Evolutionary conservation across 2,888 invertebrate genomes (phyloP), one percentile per base, ranked within the genome.

Genomic region (Drosophila nr. perissopoda): DNA sequence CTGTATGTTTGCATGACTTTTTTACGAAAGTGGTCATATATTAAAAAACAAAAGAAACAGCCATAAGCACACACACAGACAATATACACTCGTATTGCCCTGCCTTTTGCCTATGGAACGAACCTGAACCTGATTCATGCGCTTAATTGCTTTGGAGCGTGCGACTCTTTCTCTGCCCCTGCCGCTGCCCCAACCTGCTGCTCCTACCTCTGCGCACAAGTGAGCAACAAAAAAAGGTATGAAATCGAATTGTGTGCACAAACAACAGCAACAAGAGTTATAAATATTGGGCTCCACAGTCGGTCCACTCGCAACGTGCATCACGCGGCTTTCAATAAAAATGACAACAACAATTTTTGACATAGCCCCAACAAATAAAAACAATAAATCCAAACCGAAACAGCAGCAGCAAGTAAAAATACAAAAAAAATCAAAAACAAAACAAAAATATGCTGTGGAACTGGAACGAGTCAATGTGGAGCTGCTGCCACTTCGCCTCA

Each of bases 141-240:
- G 91, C 89, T 91, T 88, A 89, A 89, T 91, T 91, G 91, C 88
- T 89, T 91, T 91, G 86, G 88, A 88, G 91, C 91, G 91, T 86
- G 91, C 80, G 82, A 68, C 76, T 69, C 72, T 49, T 61, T 48
- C 72, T 25, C 63, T 59, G 56, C 36, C 62, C 31, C 51, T 49
- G 56, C 34, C 52, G 21, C 56, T 52, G 69, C 21, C 52, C 25
- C 25, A 25, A 46, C 16, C 25, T 46, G 46, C 78, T 54, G 66
- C 31, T 54, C 8, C 59, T 49, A n/a, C 29, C 57, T 18, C 63
- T 21, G 40, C 56, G 48, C 56, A 16, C 21, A 46, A 49, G 58
- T 54, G n/a, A 53, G 49, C 53, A 52, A 76, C 64, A 63, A 81
- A 46, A 80, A 81, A 88, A 88, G 75, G 86, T 83, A 88, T 90